Conservation (phyloP, 2,888 invertebrate species). For the Oxyteleia sp. region DNA sequence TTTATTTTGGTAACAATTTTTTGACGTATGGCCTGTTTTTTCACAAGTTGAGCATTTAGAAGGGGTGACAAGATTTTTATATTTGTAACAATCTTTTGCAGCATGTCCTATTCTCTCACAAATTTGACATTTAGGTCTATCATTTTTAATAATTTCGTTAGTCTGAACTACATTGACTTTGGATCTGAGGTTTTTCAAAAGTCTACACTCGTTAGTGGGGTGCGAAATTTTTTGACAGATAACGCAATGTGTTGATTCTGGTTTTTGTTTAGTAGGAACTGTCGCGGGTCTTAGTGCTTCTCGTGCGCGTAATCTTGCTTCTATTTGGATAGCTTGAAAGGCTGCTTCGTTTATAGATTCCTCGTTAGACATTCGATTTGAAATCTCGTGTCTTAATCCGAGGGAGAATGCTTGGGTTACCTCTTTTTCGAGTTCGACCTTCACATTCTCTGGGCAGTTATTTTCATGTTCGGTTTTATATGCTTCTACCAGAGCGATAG, state of each 20-base stretch:
- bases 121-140: neutral
- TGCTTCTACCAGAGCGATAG: neutral
- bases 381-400: slow-evolving; percentile 8
- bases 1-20: too few species aligned
- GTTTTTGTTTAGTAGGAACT: too few species aligned
- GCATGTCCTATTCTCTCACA: neutral
- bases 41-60: too few species aligned
- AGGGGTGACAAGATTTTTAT: too few species aligned
- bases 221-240: too few species aligned
- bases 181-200: too few species aligned
- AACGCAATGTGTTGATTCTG: too few species aligned
- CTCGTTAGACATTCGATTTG: neutral
- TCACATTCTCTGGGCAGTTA: neutral
- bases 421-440: neutral
- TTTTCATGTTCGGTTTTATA: neutral
- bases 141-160: neutral
- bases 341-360: neutral
- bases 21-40: too few species aligned
- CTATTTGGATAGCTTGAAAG: neutral
- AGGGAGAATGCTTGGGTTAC: too few species aligned
- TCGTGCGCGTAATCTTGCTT: neutral
- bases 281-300: neutral
- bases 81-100: neutral
- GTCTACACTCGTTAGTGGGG: too few species aligned
- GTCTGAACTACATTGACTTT: neutral